phyloP scores from a whole-genome alignment of 2,888 invertebrate species.

The Hydrotaea diabolus region DNA sequence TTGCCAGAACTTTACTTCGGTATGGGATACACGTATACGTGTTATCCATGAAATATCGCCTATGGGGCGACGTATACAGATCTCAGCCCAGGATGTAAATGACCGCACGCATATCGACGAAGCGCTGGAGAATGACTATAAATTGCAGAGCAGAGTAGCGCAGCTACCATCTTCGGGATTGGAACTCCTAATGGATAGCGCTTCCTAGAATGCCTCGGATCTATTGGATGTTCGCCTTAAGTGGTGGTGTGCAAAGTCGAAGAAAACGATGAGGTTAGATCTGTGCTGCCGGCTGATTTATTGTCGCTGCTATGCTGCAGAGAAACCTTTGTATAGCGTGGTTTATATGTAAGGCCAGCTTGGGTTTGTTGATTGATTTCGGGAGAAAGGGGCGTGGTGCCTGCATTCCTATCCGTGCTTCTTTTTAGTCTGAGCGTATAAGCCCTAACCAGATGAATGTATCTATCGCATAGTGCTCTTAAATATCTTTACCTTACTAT shows the following conservation, averaged over 20 bases:
- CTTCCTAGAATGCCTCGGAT: conserved; percentile 79
- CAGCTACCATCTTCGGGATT: conserved; percentile 79
- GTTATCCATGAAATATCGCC: conserved; percentile 96
- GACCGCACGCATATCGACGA: conserved; percentile 87
- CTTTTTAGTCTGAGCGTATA: conserved; percentile 73
- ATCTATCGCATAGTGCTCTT: conserved; percentile 95
- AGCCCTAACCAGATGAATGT: conserved; percentile 82
- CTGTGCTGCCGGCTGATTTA: conserved; percentile 80
- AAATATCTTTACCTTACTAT: too few species aligned
- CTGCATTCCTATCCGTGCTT: conserved; percentile 70
- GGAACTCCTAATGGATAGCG: conserved; percentile 79
- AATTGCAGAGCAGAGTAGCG: conserved; percentile 74
- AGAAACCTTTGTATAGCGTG: conserved; percentile 79
- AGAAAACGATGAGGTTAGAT: conserved; percentile 79
- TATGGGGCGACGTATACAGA: conserved; percentile 91
- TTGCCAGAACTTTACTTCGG: conserved; percentile 81
- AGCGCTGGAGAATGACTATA: conserved; percentile 72
- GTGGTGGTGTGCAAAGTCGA: conserved; percentile 76
- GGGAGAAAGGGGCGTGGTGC: conserved; percentile 76
- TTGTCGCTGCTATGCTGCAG: conserved; percentile 80
- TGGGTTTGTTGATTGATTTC: conserved; percentile 69
- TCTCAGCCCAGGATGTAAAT: conserved; percentile 97
- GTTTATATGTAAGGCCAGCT: conserved; percentile 61
- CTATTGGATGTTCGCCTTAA: conserved; percentile 79
- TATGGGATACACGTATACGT: conserved; percentile 93